Base-by-base conservation (phyloP, 1,140 invertebrate species). In the Calosoma granatense region DNA sequence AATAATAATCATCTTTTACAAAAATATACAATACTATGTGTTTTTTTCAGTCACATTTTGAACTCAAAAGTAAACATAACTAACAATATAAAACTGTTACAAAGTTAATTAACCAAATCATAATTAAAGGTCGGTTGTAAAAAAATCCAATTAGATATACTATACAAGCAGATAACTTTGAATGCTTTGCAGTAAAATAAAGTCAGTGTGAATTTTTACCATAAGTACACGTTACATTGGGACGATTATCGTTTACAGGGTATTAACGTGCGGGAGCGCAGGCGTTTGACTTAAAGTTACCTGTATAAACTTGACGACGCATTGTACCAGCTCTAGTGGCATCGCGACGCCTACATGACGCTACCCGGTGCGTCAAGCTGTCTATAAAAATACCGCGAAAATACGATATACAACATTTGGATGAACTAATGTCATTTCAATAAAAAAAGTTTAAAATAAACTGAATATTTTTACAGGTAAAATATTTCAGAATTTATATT, bases 341-440 rank as follows among this genome's bases (percentile, higher is more conserved):
- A 17, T 17, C 6, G 6, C 41, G 41, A 17, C 41, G 41, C 41
- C 41, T 47, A 47, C 15, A 11, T 6, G 26, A 36, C 41, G 15
- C 17, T 17, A 9, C 9, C 6, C 3, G 9, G 6, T 4, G 41
- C 9, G 41, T 47, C 41, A 4, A 6, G 9, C 4, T 17, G 17
- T 47, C 41, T 47, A 17, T 47, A 17, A 47, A 47, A 47, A 47
- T 12, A 47, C 41, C 41, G 15, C 41, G 15, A 47, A 47, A 47
- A 12, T 30, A 30, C 26, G 14, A 4, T 30, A 30, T 30, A n/a
- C n/a, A n/a, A n/a, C n/a, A n/a, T n/a, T n/a, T n/a, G n/a, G n/a
- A n/a, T 36, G 26, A n/a, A 36, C 26, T 36, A 6, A 36, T 36
- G 26, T 36, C 26, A 36, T 36, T 9, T n/a, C n/a, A n/a, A n/a